Evolutionary conservation across 2,888 invertebrate genomes (phyloP), one percentile per base, ranked within the genome.

Genomic region (Crocallis elinguaria): DNA sequence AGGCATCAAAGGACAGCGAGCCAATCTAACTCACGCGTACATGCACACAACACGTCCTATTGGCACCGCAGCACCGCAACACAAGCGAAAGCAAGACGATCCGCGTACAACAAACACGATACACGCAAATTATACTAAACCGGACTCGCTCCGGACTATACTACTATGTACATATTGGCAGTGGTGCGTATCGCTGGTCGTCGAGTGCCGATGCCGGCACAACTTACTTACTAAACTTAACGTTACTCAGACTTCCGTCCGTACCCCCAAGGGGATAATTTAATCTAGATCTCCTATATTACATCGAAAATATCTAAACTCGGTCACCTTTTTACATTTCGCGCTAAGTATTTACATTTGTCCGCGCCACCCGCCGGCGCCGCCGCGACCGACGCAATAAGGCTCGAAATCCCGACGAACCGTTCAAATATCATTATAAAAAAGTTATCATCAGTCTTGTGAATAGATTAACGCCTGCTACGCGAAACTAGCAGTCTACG

Each of bases 401-500:
- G 65, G 71, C 73, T 68, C 68, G 67, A 67, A 56, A 64, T 60
- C 57, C 58, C 67, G 69, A 67, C 72, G 68, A 64, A 64, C 72
- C 68, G 50, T 57, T 73, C 69, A 73, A 80, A 81, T 81, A 84
- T 83, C 83, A 80, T 86, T 82, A 86, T 86, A 89, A 87, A 88
- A 52, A 75, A 86, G 79, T 54, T 76, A 81, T 80, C 79, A 86
- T 90, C 90, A 90, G 90, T 90, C 90, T 90, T 89, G 85, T 88
- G 74, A 79, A 76, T 81, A 79, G 82, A 80, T 80, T 78, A 75
- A 71, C 77, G 73, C 73, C 78, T 67, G 79, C 81, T 77, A 75
- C 67, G 65, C 69, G 64, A 60, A 62, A 62, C 58, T 70, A 73
- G 74, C 77, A 72, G 79, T 66, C 69, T 71, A 70, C 57, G 62